Evolutionary conservation across 2,797 vertebrate species (phyloP), one percentile per base, ranked within the genome.

Genomic region (Taenioides sp.): DNA sequence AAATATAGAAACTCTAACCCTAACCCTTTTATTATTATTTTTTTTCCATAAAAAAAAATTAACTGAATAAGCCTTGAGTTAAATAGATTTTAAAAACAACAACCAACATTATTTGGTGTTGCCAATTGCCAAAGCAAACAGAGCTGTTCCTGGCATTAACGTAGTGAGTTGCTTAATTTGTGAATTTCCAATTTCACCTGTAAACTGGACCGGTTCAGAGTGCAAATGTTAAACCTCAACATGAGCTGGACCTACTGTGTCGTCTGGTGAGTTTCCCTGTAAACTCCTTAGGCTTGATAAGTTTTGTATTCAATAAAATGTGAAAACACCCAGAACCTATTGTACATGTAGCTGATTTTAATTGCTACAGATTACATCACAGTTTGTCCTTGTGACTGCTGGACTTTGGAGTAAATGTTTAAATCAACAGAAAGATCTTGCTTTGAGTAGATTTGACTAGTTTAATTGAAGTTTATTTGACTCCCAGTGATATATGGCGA

Each of bases 101-200:
- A 12, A 40, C 78, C 71, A 75, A 47, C 7, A 16, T 52, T 72
- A 22, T 28, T 62, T 69, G 47, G 75, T 78, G 86, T 84, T 80
- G 91, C 89, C 89, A 93, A 92, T 84, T 80, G 91, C 89, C 89
- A 93, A 92, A 67, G 85, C 74, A 93, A 92, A 93, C 83, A 89
- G 72, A 54, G 10, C 50, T 54, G 59, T 82, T 89, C 76, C 76
- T 79, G 90, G 87, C 85, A 87, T 89, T 85, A 81, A 82, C 68
- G 68, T 7, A 54, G 67, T 3, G 54, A 64, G 82, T 87, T 89
- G 70, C 85, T 72, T 80, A 81, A 88, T 61, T 62, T 72, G 52
- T 75, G 59, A 76, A 73, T 83, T 83, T 79, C 78, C 70, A 76
- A 82, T 86, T 84, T 83, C 77, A 84, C 68, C 70, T 76, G 79